Evolutionary conservation across 2,113 vertebrate species (phyloP).

Genomic region (Stegostoma tigrinum): DNA sequence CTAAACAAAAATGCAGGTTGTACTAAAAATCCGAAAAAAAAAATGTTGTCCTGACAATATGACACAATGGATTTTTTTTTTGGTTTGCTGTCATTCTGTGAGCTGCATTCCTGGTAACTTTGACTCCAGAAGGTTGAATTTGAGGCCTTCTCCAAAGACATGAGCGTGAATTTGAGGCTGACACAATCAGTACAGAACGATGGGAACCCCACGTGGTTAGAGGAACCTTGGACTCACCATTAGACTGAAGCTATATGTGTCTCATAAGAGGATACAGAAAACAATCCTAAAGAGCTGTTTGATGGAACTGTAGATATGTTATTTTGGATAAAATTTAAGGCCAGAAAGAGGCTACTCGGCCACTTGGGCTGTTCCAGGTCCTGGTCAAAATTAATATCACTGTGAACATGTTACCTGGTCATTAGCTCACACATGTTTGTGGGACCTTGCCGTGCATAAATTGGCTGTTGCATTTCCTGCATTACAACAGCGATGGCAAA

Average conservation of each 20-base stretch:
- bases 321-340: too few species aligned
- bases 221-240: not conserved
- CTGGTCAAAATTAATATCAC: not conserved
- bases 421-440: not conserved
- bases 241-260: too few species aligned
- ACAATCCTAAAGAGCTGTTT: not conserved
- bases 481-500: not conserved
- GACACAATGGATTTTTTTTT: not conserved
- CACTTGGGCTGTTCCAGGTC: not conserved
- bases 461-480: not conserved
- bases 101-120: not conserved
- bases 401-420: not conserved
- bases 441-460: not conserved
- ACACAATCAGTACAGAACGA: not conserved
- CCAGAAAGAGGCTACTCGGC: too few species aligned
- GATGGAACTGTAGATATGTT: not conserved
- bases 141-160: not conserved
- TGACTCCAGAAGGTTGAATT: not conserved
- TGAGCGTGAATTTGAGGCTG: not conserved
- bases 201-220: not conserved
- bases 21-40: too few species aligned
- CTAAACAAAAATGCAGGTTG: too few species aligned
- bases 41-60: too few species aligned
- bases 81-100: not conserved
- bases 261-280: not conserved